Conservation (phyloP, 2,797 vertebrate species). For the Rachycentron canadum region DNA sequence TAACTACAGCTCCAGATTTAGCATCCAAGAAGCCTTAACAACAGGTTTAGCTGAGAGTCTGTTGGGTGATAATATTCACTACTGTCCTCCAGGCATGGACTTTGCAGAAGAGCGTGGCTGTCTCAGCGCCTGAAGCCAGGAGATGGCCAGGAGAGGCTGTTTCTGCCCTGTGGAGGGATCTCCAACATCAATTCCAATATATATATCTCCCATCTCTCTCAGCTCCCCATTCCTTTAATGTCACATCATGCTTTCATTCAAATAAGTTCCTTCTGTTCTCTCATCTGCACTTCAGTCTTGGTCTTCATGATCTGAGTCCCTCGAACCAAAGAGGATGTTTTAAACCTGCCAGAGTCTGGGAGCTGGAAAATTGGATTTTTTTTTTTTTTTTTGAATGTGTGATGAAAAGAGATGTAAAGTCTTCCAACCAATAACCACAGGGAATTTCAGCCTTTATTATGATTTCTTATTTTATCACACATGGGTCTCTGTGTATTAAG, state of each 20-base stretch:
- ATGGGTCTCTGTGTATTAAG: not conserved
- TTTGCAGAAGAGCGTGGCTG: constrained; percentile 33
- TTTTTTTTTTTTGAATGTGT: not conserved
- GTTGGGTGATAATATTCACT: constrained; percentile 15
- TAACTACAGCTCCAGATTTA: constrained; percentile 25
- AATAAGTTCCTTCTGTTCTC: constrained; percentile 37
- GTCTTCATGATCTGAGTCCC: constrained; percentile 25
- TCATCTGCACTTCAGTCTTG: constrained; percentile 50
- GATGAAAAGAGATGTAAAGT: constrained; percentile 26
- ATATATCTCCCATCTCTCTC: constrained; percentile 54
- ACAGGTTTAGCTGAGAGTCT: constrained; percentile 5
- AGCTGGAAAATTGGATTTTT: constrained; percentile 18
- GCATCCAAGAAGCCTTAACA: constrained; percentile 5
- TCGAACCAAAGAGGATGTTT: constrained; percentile 27
- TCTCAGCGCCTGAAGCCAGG: constrained; percentile 30
- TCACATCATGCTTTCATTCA: constrained; percentile 57
- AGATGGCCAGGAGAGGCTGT: constrained; percentile 31
- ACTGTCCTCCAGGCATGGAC: constrained; percentile 24
- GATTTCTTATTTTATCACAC: constrained; percentile 2
- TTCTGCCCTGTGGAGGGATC: constrained; percentile 43
- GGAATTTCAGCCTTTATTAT: not conserved
- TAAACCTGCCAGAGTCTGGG: constrained; percentile 16
- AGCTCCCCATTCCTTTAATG: constrained; percentile 58
- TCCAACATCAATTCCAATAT: constrained; percentile 49
- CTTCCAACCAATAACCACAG: constrained; percentile 15